Conservation (phyloP, 2,113 vertebrate genomes). For the Aphelocoma coerulescens region DNA sequence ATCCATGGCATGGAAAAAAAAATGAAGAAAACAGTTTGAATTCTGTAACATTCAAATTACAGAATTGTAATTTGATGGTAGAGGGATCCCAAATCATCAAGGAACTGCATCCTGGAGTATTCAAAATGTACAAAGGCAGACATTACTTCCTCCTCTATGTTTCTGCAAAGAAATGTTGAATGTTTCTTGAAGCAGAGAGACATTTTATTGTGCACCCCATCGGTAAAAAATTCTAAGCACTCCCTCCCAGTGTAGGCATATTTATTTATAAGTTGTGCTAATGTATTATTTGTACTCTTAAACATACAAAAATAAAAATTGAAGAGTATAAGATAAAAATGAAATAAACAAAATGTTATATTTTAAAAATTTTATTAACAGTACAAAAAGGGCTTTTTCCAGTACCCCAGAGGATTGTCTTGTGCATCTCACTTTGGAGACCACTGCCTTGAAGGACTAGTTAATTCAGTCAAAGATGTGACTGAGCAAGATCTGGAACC, state of each 20-base stretch:
- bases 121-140: neutral
- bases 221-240: neutral
- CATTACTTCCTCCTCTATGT: neutral
- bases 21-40: neutral
- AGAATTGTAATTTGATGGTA: neutral
- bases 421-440: neutral
- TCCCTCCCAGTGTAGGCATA: neutral
- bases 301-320: neutral
- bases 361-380: neutral
- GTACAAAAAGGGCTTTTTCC: neutral
- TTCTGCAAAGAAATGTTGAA: neutral
- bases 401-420: neutral
- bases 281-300: neutral
- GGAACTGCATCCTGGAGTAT: neutral
- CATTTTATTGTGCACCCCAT: accelerated
- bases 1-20: neutral
- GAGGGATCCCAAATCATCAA: neutral
- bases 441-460: neutral
- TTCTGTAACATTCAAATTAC: neutral
- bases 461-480: neutral
- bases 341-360: neutral
- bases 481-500: neutral
- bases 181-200: neutral
- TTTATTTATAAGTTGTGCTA: neutral
- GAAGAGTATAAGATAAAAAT: neutral